Conservation (phyloP, 1,140 invertebrate genomes). For the Caerostris darwini region DNA sequence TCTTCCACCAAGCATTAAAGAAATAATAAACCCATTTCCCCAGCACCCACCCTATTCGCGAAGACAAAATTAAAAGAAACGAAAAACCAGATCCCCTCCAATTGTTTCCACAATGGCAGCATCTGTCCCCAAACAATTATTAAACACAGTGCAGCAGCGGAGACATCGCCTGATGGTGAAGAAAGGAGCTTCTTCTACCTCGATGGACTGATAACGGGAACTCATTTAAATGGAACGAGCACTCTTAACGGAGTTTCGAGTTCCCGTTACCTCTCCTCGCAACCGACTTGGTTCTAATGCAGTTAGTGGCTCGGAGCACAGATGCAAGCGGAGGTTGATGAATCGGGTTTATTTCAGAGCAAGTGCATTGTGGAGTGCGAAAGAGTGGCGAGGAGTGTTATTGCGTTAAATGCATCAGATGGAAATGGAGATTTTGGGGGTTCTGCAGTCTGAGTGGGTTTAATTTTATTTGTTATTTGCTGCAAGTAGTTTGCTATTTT, state of each 20-base stretch:
- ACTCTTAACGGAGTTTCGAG: conserved; percentile 40
- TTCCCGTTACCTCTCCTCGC: background rate
- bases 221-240: conserved; percentile 47
- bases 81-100: no score
- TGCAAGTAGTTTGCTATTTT: no score
- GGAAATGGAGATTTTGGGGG: background rate
- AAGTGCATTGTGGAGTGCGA: background rate
- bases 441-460: no score
- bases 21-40: no score
- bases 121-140: conserved; percentile 51
- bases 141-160: conserved; percentile 7
- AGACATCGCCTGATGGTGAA: background rate
- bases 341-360: conserved; percentile 38
- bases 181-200: conserved; percentile 20
- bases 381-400: background rate
- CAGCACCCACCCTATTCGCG: no score
- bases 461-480: no score
- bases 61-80: no score
- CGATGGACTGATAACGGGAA: conserved; percentile 27
- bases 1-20: no score
- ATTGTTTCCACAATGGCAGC: no score
- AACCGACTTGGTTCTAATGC: conserved; percentile 4
- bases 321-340: background rate
- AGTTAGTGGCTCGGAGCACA: conserved; percentile 30
- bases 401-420: background rate